Conservation (phyloP, 30 jellyfish, hydroid and myxozoan genomes). For the Hydractinia echinata region DNA sequence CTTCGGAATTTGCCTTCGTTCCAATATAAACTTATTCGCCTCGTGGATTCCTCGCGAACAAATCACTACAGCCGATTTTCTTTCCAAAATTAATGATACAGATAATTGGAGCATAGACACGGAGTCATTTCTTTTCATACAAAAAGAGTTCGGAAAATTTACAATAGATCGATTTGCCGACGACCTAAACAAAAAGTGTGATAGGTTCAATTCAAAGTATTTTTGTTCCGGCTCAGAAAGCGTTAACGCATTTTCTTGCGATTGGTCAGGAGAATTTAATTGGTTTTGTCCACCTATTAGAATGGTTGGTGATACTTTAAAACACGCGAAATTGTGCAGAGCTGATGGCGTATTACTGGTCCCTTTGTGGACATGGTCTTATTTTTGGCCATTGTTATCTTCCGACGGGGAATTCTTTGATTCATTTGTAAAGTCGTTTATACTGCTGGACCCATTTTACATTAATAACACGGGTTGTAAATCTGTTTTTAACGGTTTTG, state of each 20-base stretch:
- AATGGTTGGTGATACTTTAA: slow-evolving; percentile 6
- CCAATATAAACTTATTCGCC: too few relatives aligned
- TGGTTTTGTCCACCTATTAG: slow-evolving; percentile 17
- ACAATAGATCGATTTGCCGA: slow-evolving; percentile 19
- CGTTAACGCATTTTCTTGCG: slow-evolving; percentile 4
- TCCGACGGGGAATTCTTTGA: neutral
- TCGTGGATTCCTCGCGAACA: too few relatives aligned
- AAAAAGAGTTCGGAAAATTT: neutral
- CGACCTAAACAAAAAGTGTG: neutral
- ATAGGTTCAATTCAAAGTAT: slow-evolving; percentile 7
- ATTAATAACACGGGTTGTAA: neutral
- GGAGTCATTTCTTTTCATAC: too few relatives aligned
- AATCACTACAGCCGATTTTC: too few relatives aligned
- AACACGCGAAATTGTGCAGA: neutral
- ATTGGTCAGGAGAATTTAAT: neutral
- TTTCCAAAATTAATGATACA: too few relatives aligned
- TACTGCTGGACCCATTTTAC: slow-evolving; percentile 6
- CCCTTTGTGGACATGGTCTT: neutral
- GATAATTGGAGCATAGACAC: too few relatives aligned
- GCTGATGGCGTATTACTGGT: slow-evolving; percentile 1
- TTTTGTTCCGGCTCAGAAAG: slow-evolving; percentile 6
- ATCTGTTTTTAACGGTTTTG: neutral
- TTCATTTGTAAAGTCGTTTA: neutral
- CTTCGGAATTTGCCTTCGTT: too few relatives aligned
- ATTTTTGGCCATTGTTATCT: slow-evolving; percentile 13